A percentile compares a stretch with the other conserved stretches of the same genome.
These are phyloP conservation scores for Phaethornis superciliosus DNA, from an alignment of 2,113 vertebrate genomes.

Conservation along the genomic window DNA sequence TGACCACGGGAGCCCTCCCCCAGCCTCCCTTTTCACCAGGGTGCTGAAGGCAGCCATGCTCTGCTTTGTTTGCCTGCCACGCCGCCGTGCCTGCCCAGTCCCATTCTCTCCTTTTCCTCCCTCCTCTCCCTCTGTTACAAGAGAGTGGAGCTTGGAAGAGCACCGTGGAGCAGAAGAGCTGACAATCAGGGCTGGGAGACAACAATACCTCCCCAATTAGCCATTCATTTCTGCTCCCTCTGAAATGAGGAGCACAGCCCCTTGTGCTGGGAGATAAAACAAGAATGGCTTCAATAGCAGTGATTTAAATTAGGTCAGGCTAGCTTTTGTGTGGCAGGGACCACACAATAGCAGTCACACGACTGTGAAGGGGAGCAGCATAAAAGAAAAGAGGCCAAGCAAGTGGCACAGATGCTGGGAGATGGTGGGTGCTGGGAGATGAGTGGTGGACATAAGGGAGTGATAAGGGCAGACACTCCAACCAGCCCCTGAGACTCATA, in stretches of 20 bases:
- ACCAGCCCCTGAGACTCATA: background rate
- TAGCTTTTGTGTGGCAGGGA: constrained; percentile 55
- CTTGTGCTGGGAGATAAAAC: constrained; percentile 69
- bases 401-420: constrained; percentile 47
- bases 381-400: constrained; percentile 66
- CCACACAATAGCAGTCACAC: constrained; percentile 63
- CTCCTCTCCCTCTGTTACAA: background rate
- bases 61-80: constrained; percentile 24
- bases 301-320: constrained; percentile 72
- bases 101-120: background rate
- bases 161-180: background rate
- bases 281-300: constrained; percentile 59
- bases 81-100: background rate
- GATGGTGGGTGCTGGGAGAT: background rate
- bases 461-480: background rate
- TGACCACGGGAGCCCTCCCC: constrained; percentile 4
- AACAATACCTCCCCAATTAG: constrained; percentile 65
- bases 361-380: constrained; percentile 43
- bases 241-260: constrained; percentile 49
- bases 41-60: background rate
- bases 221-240: constrained; percentile 60
- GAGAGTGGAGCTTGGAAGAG: background rate
- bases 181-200: constrained; percentile 47
- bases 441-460: background rate
- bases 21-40: background rate